These are phyloP conservation scores for Ammospiza maritima DNA, from an alignment of 2,797 vertebrate species.

Conservation along the genomic window DNA sequence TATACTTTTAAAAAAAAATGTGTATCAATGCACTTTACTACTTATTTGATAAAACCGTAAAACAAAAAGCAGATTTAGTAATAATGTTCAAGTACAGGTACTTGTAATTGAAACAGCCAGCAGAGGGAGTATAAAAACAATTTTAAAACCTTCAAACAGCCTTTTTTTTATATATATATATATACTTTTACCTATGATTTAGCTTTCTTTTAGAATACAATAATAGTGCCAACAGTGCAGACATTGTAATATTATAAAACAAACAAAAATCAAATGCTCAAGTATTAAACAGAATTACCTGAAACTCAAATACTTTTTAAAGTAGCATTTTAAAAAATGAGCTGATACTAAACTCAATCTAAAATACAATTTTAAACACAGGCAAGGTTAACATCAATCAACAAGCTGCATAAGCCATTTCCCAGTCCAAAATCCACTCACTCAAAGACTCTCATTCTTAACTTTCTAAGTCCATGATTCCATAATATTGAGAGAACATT, in stretches of 20 bases:
- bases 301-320: not conserved
- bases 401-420: not conserved
- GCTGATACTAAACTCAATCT: not conserved
- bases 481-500: not conserved
- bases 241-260: not conserved
- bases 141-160: not conserved
- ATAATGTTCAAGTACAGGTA: not conserved
- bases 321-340: not conserved
- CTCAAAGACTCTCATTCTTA: not conserved
- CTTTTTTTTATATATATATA: not conserved
- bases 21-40: not conserved
- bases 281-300: not conserved
- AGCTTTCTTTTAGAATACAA: not conserved
- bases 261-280: not conserved
- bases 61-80: not conserved
- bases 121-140: slow-evolving; percentile 69
- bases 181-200: not conserved
- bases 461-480: not conserved
- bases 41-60: not conserved
- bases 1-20: not conserved
- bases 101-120: slow-evolving; percentile 49
- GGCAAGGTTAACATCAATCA: not conserved
- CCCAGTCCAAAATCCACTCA: not conserved
- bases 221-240: not conserved
- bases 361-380: not conserved